Evolutionary conservation across 2,113 vertebrate genomes (phyloP).

Genomic region (Lepus europaeus): DNA sequence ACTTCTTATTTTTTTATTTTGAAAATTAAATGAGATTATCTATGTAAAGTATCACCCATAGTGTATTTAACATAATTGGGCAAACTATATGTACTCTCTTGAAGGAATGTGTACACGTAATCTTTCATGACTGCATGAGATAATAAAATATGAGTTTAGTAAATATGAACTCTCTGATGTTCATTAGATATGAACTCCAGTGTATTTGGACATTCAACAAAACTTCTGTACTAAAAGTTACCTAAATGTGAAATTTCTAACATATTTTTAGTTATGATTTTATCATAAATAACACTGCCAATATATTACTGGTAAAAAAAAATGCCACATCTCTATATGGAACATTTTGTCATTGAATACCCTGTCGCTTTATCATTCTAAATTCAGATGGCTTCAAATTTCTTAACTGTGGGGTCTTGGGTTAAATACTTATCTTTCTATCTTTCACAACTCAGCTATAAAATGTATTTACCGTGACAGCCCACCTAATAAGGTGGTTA

Average conservation of each 20-base stretch:
- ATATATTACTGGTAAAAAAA: not conserved
- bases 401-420: not conserved
- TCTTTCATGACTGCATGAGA: not conserved
- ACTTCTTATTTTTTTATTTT: not conserved
- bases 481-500: not conserved
- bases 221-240: not conserved
- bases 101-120: not conserved
- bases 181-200: not conserved
- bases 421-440: not conserved
- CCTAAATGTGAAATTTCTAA: not conserved
- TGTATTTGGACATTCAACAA: not conserved
- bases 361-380: not conserved
- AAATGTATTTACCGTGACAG: not conserved
- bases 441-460: not conserved
- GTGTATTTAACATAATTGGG: not conserved
- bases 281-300: not conserved
- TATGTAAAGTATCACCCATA: not conserved
- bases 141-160: not conserved
- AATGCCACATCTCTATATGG: not conserved
- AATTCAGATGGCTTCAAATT: not conserved
- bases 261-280: not conserved
- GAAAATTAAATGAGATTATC: no score
- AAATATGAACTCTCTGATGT: not conserved
- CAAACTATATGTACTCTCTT: not conserved
- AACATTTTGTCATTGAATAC: not conserved